Evolutionary conservation across 1,140 invertebrate genomes (phyloP), one percentile per base, ranked within the genome.

Genomic region (Calliphora vicina): DNA sequence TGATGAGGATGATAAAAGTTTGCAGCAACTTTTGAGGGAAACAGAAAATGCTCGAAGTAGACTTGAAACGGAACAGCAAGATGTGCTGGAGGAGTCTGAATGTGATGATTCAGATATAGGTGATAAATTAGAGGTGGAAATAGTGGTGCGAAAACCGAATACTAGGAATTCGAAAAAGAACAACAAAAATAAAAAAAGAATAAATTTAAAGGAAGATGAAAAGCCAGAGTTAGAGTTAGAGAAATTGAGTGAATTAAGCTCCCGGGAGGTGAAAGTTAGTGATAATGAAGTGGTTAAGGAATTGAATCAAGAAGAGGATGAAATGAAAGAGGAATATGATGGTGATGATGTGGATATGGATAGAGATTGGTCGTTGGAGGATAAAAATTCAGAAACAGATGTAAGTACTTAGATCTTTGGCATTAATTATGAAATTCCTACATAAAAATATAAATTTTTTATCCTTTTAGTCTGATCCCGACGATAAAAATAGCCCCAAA

Each of bases 341-440:
- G 45, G 72, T 42, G 71, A 71, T 2, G 80, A 27, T 17, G 23
- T 67, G 50, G 83, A 82, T 17, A 61, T 84, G n/a, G 84, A 78
- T 26, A 57, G 80, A n/a, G 81, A 82, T 12, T 85, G 67, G 13
- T 81, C 83, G n/a, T 84, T 82, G 80, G 84, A 85, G 4, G 57
- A 83, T 23, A 67, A 67, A 23, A 86, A 83, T 10, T 61, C 82
- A 23, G 45, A 81, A 0, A 71, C 76, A 35, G 82, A 83, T 42
- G 67, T 73, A 81, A 81, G 76, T 74, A 20, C 26, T n/a, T 12
- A n/a, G 3, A 27, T 15, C 20, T 50, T 26, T 27, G 45, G 0
- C n/a, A n/a, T n/a, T n/a, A n/a, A n/a, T n/a, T n/a, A n/a, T n/a
- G n/a, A n/a, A n/a, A n/a, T n/a, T n/a, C n/a, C n/a, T n/a, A n/a